These are phyloP conservation scores for Grapholita molesta DNA, from an alignment of 1,140 invertebrate species.

Conservation along the genomic window DNA sequence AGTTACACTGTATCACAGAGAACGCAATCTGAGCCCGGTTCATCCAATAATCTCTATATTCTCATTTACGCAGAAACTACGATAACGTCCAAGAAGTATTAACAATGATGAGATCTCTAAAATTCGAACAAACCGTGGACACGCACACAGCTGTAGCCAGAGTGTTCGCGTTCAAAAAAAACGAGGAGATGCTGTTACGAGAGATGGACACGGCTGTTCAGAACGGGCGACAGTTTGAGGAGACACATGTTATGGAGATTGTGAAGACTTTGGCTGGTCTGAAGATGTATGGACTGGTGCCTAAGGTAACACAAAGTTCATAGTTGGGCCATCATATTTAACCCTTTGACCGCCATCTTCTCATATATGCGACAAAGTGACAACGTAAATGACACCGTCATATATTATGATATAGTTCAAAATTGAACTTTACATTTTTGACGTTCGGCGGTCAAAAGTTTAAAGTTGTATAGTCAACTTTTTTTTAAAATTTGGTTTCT, in stretches of 20 bases:
- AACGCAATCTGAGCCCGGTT: too few species aligned
- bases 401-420: too few species aligned
- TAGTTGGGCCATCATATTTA: too few species aligned
- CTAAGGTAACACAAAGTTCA: slow-evolving; percentile 42
- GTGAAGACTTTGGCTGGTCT: slow-evolving; percentile 61
- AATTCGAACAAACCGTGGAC: slow-evolving; percentile 66
- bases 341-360: too few species aligned
- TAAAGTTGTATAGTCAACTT: too few species aligned
- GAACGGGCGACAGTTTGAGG: slow-evolving; percentile 49
- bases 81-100: slow-evolving; percentile 68
- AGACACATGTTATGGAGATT: slow-evolving; percentile 75
- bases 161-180: slow-evolving; percentile 72
- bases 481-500: too few species aligned
- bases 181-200: slow-evolving; percentile 59
- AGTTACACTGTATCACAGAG: not conserved
- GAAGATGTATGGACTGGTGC: slow-evolving; percentile 41
- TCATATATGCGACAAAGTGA: too few species aligned
- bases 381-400: too few species aligned
- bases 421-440: too few species aligned
- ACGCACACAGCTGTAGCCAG: slow-evolving; percentile 72
- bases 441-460: too few species aligned
- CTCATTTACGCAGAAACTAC: slow-evolving; percentile 46
- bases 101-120: slow-evolving; percentile 74
- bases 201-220: slow-evolving; percentile 42
- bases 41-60: not conserved